phyloP scores from a whole-genome alignment of 2,113 vertebrate genomes.

The Elephas maximus region DNA sequence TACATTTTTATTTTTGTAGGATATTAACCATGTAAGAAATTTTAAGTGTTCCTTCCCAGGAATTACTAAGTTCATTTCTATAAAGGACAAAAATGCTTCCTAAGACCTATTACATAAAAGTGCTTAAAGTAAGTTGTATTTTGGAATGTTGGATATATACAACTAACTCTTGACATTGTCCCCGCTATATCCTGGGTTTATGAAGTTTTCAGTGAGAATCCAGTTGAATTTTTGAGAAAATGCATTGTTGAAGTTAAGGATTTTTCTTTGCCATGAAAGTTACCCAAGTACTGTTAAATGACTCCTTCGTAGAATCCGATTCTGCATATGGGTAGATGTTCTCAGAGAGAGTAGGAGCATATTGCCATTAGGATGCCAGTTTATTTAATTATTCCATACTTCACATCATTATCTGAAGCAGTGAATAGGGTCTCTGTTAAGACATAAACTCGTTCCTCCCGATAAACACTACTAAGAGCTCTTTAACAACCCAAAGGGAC shows the following conservation, averaged over 20 bases:
- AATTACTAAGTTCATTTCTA: constrained; percentile 31
- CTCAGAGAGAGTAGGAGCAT: neutral
- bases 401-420: neutral
- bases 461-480: neutral
- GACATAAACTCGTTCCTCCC: neutral
- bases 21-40: constrained; percentile 42
- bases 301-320: neutral
- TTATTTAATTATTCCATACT: neutral
- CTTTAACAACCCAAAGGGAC: neutral
- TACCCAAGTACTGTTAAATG: neutral
- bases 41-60: constrained; percentile 39
- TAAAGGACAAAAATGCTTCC: neutral
- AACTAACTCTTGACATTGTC: neutral
- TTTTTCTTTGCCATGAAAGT: neutral
- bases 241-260: neutral
- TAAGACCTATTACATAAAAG: neutral
- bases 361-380: neutral
- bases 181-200: neutral
- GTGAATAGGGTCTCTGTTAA: neutral
- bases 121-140: neutral
- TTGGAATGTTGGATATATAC: neutral
- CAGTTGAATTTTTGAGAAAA: neutral
- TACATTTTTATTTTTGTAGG: constrained; percentile 48
- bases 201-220: neutral
- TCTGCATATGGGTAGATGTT: neutral